Conservation (phyloP, 2,888 invertebrate genomes). For the Melangyna quadrimaculata region DNA sequence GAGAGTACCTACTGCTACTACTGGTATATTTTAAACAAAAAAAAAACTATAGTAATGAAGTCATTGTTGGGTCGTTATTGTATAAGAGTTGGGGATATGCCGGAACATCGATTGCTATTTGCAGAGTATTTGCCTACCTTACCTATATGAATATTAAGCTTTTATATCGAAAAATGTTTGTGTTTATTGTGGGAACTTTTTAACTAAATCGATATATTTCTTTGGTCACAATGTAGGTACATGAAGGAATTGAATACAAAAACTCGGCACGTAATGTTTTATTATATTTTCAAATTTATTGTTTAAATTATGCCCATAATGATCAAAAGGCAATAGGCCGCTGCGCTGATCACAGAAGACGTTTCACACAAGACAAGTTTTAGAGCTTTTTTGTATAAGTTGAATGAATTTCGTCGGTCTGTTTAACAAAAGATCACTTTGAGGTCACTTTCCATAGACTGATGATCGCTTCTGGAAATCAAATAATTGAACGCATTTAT, state of each 20-base stretch:
- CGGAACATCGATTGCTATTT: background rate
- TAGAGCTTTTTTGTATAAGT: too few species aligned
- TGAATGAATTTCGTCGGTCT: too few species aligned
- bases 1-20: background rate
- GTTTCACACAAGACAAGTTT: too few species aligned
- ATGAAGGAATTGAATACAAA: background rate
- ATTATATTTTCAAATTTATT: background rate
- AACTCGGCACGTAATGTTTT: background rate
- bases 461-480: too few species aligned
- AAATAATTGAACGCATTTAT: too few species aligned
- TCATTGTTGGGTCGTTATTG: conserved; percentile 19
- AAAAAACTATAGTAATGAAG: conserved; percentile 36
- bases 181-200: conserved; percentile 13
- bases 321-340: background rate
- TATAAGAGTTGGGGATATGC: background rate
- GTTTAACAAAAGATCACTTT: too few species aligned
- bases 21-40: background rate
- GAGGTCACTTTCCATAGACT: too few species aligned
- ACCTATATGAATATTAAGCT: background rate
- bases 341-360: too few species aligned
- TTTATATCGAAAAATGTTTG: background rate
- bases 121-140: background rate
- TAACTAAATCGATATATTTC: background rate
- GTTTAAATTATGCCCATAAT: background rate
- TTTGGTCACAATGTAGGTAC: background rate